Base-by-base conservation (phyloP, 2,888 invertebrate species). In the Euphydryas editha region DNA sequence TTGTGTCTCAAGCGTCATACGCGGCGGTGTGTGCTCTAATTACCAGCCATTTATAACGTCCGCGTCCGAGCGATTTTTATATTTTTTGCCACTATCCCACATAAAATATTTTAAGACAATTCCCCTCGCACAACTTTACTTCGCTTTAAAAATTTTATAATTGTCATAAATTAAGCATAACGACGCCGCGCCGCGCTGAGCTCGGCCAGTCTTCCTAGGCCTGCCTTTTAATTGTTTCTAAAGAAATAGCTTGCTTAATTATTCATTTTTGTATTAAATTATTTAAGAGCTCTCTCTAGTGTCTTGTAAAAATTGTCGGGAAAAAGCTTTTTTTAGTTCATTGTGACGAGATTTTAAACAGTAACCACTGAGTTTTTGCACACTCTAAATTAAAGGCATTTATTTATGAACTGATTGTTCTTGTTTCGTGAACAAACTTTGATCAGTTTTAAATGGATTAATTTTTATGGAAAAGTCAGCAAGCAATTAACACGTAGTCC, bases 1-100 rank as follows among this genome's bases (percentile, higher is more conserved):
- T 73, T 86, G 83, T 78, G 76, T 51, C 30, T 71, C 49, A 37
- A 63, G 77, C 69, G 64, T 7, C 21, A 13, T 49, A 65, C 73
- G 75, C 73, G 75, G 76, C 76, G 80, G 81, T 78, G 82, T 83
- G 80, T 80, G 83, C 79, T 80, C 87, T 90, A 90, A 90, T 90
- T 90, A 90, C 90, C 83, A 77, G 79, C 86, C 89, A 88, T 90
- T 87, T 87, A 87, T 88, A 86, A 88, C 86, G 82, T 72, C 76
- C 83, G 80, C 82, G 86, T 83, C 85, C 84, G 79, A 82, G 81
- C 85, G 80, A 84, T 87, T 88, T 87, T 87, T 85, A 83, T 84
- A 81, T 83, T 87, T 86, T 87, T 87, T 85, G 71, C 75, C 77
- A 75, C 78, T 77, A 71, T 71, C 79, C 70, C 76, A 79, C 81